Percentiles rank a stretch among this genome's conserved stretches.
These are phyloP conservation scores for Escarpia spicata DNA, from an alignment of 2,888 invertebrate genomes.

Conservation along the genomic window DNA sequence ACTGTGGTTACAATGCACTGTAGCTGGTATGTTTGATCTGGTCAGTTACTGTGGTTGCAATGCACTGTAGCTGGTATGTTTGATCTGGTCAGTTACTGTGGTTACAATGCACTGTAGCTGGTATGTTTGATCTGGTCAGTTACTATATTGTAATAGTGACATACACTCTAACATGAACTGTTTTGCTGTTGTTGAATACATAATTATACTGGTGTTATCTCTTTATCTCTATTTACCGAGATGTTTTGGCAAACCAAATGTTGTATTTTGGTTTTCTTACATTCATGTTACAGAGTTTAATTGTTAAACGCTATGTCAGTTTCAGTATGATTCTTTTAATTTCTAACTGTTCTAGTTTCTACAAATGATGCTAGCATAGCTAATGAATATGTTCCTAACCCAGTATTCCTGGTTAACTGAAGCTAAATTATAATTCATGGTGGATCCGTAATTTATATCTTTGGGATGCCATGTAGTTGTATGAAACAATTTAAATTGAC, in stretches of 20 bases:
- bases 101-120: too few relatives aligned
- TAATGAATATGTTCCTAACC: background rate
- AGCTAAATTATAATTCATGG: background rate
- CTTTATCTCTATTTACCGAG: background rate
- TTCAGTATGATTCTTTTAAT: background rate
- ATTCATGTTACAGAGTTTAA: too few relatives aligned
- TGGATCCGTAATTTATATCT: background rate
- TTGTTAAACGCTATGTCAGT: background rate
- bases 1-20: too few relatives aligned
- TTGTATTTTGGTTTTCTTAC: too few relatives aligned
- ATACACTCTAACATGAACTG: background rate
- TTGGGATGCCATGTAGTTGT: background rate
- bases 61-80: too few relatives aligned
- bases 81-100: too few relatives aligned
- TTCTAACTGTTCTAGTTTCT: too few relatives aligned
- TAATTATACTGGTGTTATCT: background rate
- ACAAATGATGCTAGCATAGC: too few relatives aligned
- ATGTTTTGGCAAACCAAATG: too few relatives aligned
- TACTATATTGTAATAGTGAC: background rate
- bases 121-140: too few relatives aligned
- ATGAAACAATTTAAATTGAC: background rate
- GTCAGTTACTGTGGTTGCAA: too few relatives aligned
- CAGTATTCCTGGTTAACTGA: background rate
- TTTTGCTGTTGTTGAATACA: background rate
- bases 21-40: too few relatives aligned